Evolutionary conservation across 1,140 invertebrate species (phyloP).

Genomic region (Musca vetustissima): DNA sequence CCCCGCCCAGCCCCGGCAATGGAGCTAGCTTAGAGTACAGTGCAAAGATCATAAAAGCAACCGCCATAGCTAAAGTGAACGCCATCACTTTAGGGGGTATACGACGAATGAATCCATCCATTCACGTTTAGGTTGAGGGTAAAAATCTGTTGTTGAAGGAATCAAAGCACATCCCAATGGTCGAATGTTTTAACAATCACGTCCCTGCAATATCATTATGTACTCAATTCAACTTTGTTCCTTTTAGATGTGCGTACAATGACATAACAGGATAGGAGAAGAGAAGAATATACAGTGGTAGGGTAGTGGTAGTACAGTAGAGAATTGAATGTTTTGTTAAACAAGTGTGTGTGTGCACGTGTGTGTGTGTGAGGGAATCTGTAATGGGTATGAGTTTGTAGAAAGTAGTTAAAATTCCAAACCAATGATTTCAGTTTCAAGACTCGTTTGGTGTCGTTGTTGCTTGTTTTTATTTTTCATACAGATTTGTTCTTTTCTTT

Average conservation of each 20-base stretch:
- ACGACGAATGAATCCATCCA: too few species aligned
- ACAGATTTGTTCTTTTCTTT: not conserved
- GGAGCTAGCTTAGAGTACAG: too few species aligned
- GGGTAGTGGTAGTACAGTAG: not conserved
- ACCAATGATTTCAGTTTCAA: too few species aligned
- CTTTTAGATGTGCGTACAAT: not conserved
- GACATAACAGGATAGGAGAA: not conserved
- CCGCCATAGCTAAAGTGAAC: too few species aligned
- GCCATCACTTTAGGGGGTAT: too few species aligned
- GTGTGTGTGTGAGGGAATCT: not conserved
- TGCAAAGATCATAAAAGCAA: too few species aligned
- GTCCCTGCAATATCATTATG: slow-evolving; percentile 56
- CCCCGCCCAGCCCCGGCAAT: too few species aligned
- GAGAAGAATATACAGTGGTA: not conserved
- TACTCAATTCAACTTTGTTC: slow-evolving; percentile 31
- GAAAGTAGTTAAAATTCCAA: slow-evolving; percentile 7
- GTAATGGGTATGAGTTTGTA: not conserved
- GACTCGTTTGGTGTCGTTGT: not conserved
- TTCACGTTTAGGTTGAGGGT: too few species aligned
- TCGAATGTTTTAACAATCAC: slow-evolving; percentile 56
- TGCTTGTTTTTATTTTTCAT: slow-evolving; percentile 14
- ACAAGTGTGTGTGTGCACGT: not conserved
- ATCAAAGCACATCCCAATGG: slow-evolving; percentile 56
- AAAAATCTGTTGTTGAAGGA: slow-evolving; percentile 38
- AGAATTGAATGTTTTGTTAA: not conserved